Percentiles rank a stretch among this genome's conserved stretches.
Evolutionary conservation across 2,113 vertebrate genomes (phyloP).

Genomic region (Halcyon senegalensis): DNA sequence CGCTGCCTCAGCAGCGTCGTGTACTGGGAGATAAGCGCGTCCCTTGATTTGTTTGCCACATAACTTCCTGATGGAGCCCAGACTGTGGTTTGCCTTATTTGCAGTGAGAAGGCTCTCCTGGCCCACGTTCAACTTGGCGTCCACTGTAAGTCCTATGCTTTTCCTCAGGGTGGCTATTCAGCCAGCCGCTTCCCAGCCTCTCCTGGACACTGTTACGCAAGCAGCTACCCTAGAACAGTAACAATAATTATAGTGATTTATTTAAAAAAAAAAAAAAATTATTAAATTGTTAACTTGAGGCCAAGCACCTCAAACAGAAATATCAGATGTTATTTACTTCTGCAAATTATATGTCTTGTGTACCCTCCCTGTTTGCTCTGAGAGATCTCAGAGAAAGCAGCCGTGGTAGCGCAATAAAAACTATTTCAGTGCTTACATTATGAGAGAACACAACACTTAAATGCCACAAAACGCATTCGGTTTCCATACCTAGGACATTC

Average conservation of each 20-base stretch:
- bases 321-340: neutral
- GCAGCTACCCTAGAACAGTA: neutral
- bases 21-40: accelerated
- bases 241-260: no score
- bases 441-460: neutral
- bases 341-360: neutral
- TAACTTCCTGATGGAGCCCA: neutral
- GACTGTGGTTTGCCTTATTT: neutral
- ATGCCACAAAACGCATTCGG: neutral
- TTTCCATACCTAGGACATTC: neutral
- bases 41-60: neutral
- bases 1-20: neutral
- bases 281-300: neutral
- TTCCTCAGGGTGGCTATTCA: neutral
- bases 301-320: neutral
- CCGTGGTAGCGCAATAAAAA: neutral
- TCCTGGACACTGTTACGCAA: neutral
- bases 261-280: neutral
- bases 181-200: neutral
- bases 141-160: neutral
- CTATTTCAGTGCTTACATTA: neutral
- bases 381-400: neutral
- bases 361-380: neutral
- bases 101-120: neutral
- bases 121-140: neutral